Base-by-base conservation (phyloP, 2,888 invertebrate species). In the Agrochola litura region DNA sequence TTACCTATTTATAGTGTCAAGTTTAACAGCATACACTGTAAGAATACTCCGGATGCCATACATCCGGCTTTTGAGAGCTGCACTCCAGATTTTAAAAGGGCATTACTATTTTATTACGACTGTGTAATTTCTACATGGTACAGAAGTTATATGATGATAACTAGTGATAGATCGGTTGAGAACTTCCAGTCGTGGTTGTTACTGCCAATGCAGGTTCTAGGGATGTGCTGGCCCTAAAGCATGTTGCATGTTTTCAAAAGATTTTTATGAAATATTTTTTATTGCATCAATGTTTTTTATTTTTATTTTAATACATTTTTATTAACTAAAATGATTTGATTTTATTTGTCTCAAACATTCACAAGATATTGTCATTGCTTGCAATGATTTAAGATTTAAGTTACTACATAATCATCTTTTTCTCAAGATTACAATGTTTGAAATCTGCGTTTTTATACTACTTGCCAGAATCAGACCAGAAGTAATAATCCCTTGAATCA, bases 21-120 rank as follows among this genome's bases (percentile, higher is more conserved):
- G 63, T 90, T 86, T 61, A 94, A 94, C 58, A 94, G 92, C 76
- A 90, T 95, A 25, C 87, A 92, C 76, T 95, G 95, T 77, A 94
- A 92, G 80, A 94, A 94, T 76, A 86, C 92, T 30, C 93, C 92
- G 0, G 91, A 90, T 22, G 93, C 93, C 0, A 91, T 95, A 3
- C 95, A 95, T 86, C 95, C 95, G 10, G 93, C 92, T 0, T 96
- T 95, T 77, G 94, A 95, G 30, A 89, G 83, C 8, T 95, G 95
- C 67, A 90, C 86, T 84, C 82, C 90, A 25, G 89, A 91, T 78
- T 95, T 95, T 61, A 94, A 94, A 77, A 85, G 86, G 2, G 85
- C 88, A 6, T 76, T 95, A 16, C 77, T 93, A 3, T 94, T 92
- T 86, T 95, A 95, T 81, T 96, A 95, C 73, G 94, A 95, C 77